Evolutionary conservation across 2,888 invertebrate genomes (phyloP).

Genomic region (Lamproptera curius): DNA sequence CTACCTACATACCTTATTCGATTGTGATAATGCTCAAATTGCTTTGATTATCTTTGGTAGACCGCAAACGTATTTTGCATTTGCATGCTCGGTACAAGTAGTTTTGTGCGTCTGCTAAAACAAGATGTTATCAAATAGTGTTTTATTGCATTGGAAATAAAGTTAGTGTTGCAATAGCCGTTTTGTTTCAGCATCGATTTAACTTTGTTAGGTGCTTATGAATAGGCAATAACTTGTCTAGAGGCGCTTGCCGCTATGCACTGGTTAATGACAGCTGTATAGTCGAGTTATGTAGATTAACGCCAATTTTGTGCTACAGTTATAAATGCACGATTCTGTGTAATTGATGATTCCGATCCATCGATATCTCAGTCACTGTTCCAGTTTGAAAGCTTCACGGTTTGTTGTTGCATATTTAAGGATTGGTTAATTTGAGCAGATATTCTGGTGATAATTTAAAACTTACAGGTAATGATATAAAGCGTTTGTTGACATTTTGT

Average conservation of each 20-base stretch:
- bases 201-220: conserved; percentile 35
- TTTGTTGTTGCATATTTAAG: background rate
- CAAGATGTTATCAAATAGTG: conserved; percentile 10
- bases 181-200: background rate
- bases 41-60: conserved; percentile 19
- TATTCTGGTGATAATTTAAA: no score
- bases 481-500: no score
- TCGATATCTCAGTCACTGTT: conserved; percentile 19
- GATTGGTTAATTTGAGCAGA: no score
- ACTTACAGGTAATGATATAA: no score
- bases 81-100: conserved; percentile 19
- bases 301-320: conserved; percentile 49
- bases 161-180: no score
- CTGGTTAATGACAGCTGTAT: conserved; percentile 59
- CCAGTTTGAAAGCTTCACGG: conserved; percentile 2
- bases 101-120: conserved; percentile 17
- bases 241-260: conserved; percentile 54
- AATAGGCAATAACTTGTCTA: conserved; percentile 62
- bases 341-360: conserved; percentile 17
- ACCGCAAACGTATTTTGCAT: conserved; percentile 31
- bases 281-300: conserved; percentile 57
- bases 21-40: conserved; percentile 19
- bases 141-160: conserved; percentile 10
- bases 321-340: conserved; percentile 25
- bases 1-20: conserved; percentile 3